phyloP scores from a whole-genome alignment of 30 jellyfish, hydroid and myxozoan genomes.

The Aurelia aurita region DNA sequence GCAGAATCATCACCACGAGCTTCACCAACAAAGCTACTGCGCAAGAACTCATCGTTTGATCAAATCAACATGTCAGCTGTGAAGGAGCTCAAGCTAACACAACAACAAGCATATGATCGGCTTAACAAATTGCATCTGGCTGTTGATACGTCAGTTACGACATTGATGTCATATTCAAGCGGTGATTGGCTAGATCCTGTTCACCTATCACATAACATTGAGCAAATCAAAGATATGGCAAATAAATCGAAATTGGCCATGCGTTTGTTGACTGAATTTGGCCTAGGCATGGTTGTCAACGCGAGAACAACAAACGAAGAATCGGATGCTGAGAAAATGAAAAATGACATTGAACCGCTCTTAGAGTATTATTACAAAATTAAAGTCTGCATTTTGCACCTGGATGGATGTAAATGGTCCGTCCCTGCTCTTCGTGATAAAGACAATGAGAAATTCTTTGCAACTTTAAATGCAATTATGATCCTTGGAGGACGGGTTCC shows the following conservation, averaged over 20 bases:
- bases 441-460: constrained; percentile 85
- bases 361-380: constrained; percentile 89
- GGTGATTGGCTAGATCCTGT: constrained; percentile 88
- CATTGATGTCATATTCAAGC: constrained; percentile 63
- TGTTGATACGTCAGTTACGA: constrained; percentile 88
- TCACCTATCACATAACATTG: constrained; percentile 45
- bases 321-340: constrained; percentile 71
- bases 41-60: constrained; percentile 83
- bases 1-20: too few species aligned
- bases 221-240: constrained; percentile 79
- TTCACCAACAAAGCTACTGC: constrained; percentile 48
- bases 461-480: constrained; percentile 97
- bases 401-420: constrained; percentile 86
- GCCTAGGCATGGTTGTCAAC: constrained; percentile 91
- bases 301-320: constrained; percentile 47
- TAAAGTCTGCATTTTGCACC: constrained; percentile 88
- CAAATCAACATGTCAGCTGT: constrained; percentile 97
- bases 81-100: constrained; percentile 78
- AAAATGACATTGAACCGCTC: constrained; percentile 83
- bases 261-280: constrained; percentile 92
- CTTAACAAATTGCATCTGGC: constrained; percentile 93
- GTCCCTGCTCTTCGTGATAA: constrained; percentile 77
- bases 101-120: constrained; percentile 82
- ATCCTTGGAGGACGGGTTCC: constrained; percentile 90
- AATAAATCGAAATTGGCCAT: constrained; percentile 82